Base-by-base conservation (phyloP, 2,797 vertebrate species). In the Epinephelus awoara region DNA sequence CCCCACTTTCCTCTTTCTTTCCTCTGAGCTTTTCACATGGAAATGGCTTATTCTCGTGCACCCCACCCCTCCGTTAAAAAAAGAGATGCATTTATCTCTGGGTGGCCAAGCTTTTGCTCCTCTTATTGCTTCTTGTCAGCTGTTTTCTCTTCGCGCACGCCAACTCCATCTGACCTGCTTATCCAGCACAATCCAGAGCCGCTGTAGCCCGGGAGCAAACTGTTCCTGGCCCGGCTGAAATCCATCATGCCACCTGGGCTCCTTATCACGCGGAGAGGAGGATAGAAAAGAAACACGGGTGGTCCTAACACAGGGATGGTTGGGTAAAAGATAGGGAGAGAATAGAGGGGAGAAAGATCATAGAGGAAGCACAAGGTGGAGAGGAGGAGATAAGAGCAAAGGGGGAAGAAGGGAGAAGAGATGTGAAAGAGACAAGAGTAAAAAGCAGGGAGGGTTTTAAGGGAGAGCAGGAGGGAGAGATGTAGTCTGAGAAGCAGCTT, bases 121-220 rank as follows among this genome's bases (percentile, higher is more conserved):
- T 21, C 74, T 86, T 71, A 19, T 83, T 85, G 86, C 82, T 75
- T 82, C 82, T 79, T 82, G 88, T 92, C 88, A 88, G 91, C 89
- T 86, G 70, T 88, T 90, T 91, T 89, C 79, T 70, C 59, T 58
- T 59, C 29, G 19, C 56, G 62, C 54, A 27, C 65, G 3, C 71
- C 54, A 21, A 67, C 79, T 77, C 77, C 73, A 25, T 72, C 80
- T 74, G 86, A 91, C 87, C 85, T 85, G 86, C 91, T 93, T 87
- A 93, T 91, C 85, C 88, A 80, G 88, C 83, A 83, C 34, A 27
- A 88, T 88, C 75, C 65, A 14, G 72, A 58, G 82, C 67, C 25
- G 25, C 66, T 15, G 71, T 29, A 61, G 77, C 87, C 84, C 25
- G 17, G 51, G 77, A 86, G 76, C 73, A 85, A 82, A 86, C 84